Evolutionary conservation across 2,113 vertebrate genomes (phyloP).

Genomic region (Dasyornis broadbenti): DNA sequence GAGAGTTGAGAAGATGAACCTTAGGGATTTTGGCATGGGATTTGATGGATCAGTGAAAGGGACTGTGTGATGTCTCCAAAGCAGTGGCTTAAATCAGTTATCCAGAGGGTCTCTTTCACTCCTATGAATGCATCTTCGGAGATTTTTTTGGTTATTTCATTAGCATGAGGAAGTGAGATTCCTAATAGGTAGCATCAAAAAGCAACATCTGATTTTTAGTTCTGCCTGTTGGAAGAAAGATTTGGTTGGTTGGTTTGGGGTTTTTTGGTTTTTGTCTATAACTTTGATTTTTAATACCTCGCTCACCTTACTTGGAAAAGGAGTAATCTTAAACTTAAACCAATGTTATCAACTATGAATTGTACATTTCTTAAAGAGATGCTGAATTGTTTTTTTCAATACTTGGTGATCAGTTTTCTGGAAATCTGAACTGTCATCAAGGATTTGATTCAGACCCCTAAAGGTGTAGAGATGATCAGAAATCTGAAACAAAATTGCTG

Average conservation of each 20-base stretch:
- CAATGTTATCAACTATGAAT: accelerated
- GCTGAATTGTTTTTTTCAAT: background rate
- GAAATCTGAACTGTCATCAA: background rate
- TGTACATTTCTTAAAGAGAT: background rate
- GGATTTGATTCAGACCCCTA: background rate
- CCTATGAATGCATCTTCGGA: background rate
- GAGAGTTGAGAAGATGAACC: background rate
- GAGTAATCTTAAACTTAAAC: background rate
- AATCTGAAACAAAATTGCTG: background rate
- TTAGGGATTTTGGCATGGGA: background rate
- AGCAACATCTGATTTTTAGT: background rate
- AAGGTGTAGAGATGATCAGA: background rate
- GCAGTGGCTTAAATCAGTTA: background rate
- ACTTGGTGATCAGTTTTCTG: background rate
- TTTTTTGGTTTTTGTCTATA: background rate
- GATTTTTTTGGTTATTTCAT: background rate
- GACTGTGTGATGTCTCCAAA: background rate
- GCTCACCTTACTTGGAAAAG: background rate
- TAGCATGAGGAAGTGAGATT: background rate
- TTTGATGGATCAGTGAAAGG: background rate
- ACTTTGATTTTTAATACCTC: background rate
- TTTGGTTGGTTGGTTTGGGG: background rate
- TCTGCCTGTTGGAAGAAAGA: background rate
- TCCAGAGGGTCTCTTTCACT: background rate
- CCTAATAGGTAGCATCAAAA: background rate